These are phyloP conservation scores for Syrrhaptes paradoxus DNA, from an alignment of 2,113 vertebrate genomes.

Conservation along the genomic window DNA sequence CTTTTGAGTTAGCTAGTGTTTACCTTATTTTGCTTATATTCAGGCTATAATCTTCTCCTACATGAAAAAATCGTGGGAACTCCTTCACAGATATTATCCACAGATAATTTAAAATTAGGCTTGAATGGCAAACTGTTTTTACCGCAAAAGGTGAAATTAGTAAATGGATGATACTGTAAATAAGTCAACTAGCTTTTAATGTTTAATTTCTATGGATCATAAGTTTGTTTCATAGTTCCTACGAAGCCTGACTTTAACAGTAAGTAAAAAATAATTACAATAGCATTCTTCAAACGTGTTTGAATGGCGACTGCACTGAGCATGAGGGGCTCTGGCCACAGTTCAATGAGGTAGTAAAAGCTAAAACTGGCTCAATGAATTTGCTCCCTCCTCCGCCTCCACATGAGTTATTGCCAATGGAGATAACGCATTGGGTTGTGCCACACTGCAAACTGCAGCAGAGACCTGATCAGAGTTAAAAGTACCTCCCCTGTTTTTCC, in stretches of 20 bases:
- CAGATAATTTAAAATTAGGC: not conserved
- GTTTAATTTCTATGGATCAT: not conserved
- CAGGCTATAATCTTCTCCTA: not conserved
- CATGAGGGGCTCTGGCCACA: not conserved
- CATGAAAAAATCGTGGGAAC: not conserved
- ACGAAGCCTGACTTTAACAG: not conserved
- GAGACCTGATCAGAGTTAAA: rapidly evolving
- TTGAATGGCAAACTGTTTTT: constrained; percentile 17
- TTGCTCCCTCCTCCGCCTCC: not conserved
- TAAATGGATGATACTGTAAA: not conserved
- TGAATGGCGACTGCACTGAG: not conserved
- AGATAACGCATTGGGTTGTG: not conserved
- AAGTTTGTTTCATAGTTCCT: not conserved
- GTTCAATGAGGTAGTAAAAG: not conserved
- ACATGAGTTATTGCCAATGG: not conserved
- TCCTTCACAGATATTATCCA: not conserved
- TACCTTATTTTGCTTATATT: not conserved
- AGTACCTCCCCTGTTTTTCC: not conserved
- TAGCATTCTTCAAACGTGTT: not conserved
- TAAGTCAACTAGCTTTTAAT: not conserved
- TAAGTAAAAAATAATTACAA: not conserved
- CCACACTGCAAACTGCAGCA: not conserved
- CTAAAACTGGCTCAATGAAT: not conserved
- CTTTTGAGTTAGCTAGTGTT: not conserved
- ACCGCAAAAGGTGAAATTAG: not conserved